Base-by-base conservation (phyloP, 2,797 vertebrate genomes). In the Eremophila alpestris region DNA sequence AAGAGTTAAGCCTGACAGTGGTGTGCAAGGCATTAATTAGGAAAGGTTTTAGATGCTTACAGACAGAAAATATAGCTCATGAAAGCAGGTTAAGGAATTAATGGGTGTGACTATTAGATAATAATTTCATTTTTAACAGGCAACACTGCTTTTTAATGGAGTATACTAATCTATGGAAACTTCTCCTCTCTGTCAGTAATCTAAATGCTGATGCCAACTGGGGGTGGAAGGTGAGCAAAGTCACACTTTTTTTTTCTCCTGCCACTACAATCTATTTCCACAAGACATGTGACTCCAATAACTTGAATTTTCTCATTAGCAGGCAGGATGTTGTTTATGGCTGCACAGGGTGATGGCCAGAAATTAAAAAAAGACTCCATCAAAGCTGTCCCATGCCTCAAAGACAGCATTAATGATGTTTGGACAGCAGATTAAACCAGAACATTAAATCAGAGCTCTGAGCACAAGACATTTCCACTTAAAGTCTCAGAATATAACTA, bases 371-470 rank as follows among this genome's bases (percentile, higher is more conserved):
- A 89, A 77, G 17, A 16, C 77, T 94, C 67, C 56, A 90, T 94
- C 91, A 97, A 94, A 96, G 87, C 76, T 87, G 80, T 88, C 43
- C 49, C 77, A 46, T 87, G 77, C 87, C 89, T 94, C 95, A 95
- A 94, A 94, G 94, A 84, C 83, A 94, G 70, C 22, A 78, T 70
- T 94, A 95, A 91, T 69, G 48, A 79, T 54, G 30, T 94, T 94
- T 93, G 85, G 91, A 83, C 78, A 92, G 84, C 52, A 91, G 91
- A 95, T 95, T 94, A 89, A 90, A 89, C 68, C 10, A 49, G 90
- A 95, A 93, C 94, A 96, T 90, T 94, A 94, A 96, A 79, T 76
- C 70, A 88, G 82, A 95, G 59, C 60, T 93, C 87, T 64, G 67
- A 94, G 74, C 8, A 7, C 79, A 86, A 87, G 69, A 67, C 67